Evolutionary conservation across 2,797 vertebrate species (phyloP), one percentile per base, ranked within the genome.

Genomic region (Pogoniulus pusillus): DNA sequence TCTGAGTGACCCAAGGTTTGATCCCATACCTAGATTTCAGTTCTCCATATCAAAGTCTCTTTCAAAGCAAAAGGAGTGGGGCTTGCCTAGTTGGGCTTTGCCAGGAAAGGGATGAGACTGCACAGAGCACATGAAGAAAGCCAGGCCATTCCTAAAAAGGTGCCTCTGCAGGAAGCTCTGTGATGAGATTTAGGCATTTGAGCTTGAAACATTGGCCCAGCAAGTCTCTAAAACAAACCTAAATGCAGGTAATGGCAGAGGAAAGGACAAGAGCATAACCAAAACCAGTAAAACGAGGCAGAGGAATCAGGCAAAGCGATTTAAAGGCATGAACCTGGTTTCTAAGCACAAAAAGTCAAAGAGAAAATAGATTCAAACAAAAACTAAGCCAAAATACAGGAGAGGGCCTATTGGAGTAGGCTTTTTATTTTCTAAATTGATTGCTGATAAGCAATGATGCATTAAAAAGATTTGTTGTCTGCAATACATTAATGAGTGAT

Each of bases 381-480:
- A 83, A 85, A 64, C 26, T 8, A 74, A 80, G 27, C 26, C 5
- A 70, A 74, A 84, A 59, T 26, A 27, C 12, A 32, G 45, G 22
- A 83, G 7, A 29, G 12, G 15, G 12, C 6, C 30, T 41, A 7
- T 4, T 7, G 1, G 37, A 17, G 7, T 37, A 77, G 27, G 8
- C 29, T 54, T 57, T 80, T 77, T 26, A 20, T 81, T 45, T 70
- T 78, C 73, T 41, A 32, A 93, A 82, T 72, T 17, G 24, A 69
- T 39, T 82, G 43, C 66, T 78, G 39, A 8, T 75, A 85, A 91
- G 66, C 49, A 59, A 77, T 69, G 49, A 75, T 19, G 37, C 66
- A 87, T 85, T 83, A 93, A 85, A 89, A 83, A 57, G 84, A 93
- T 93, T 96, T 91, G 93, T 55, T 81, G 69, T 72, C 73, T 85